Base-by-base conservation (phyloP, 1,140 invertebrate genomes). In the Drosophila navojoa region DNA sequence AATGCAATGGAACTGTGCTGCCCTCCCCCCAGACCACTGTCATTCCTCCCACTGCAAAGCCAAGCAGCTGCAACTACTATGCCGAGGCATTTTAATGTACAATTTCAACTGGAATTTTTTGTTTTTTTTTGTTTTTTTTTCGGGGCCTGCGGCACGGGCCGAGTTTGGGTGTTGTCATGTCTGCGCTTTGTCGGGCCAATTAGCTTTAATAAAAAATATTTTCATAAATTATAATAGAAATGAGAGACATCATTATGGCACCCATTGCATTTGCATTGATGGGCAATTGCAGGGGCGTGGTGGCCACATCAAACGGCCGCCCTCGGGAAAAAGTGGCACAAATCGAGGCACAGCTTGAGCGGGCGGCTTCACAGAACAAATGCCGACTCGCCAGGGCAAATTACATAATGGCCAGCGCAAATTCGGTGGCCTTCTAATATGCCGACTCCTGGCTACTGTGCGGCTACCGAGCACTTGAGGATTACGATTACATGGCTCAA, bases 331-430 rank as follows among this genome's bases (percentile, higher is more conserved):
- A 86, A 87, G 79, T 86, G 63, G 82, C 78, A 87, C 81, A 78
- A 86, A 82, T 79, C 79, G 82, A 79, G 72, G 72, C 68, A 68
- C 71, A 50, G 50, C 42, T 32, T 16, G 32, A 68, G 47, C 9
- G 10, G 35, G 42, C 42, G 49, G 57, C 54, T 40, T 22, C 63
- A 72, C 44, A 77, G 47, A 64, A 38, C 35, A 42, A 52, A 60
- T 45, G 68, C 42, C 19, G 10, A 44, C 57, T 45, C 40, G 81
- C 50, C 50, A 60, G 80, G 47, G 61, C 80, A 78, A 89, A 86
- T 89, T 86, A 86, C 79, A 86, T 86, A 86, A 86, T 86, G 71
- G 76, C 69, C 67, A 71, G 81, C 81, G 81, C 81, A 85, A 85
- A 85, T 74, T 71, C 57, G 13, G 25, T 68, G 38, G 22, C 40